Percentiles rank a stretch among this genome's conserved stretches.
Evolutionary conservation across 35 echinoderm and acorn worm species (phyloP).

Genomic region (Ophiothrix spiculata): DNA sequence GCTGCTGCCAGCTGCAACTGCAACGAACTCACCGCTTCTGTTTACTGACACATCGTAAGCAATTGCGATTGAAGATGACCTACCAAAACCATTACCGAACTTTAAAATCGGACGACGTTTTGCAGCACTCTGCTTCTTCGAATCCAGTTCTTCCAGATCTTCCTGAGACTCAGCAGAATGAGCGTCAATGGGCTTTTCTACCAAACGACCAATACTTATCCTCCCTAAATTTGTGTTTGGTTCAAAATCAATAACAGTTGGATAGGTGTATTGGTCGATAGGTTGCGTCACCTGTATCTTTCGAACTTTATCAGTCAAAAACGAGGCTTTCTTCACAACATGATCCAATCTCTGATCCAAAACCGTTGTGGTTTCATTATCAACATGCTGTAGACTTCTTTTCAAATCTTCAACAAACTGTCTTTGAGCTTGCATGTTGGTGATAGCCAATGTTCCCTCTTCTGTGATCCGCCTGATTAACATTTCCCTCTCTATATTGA

Average conservation of each 20-base stretch:
- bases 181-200: not conserved
- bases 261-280: not conserved
- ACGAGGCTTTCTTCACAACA: not conserved
- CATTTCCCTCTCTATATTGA: not conserved
- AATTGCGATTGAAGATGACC: not conserved
- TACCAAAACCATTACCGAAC: not conserved
- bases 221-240: not conserved
- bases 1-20: not conserved
- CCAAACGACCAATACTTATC: not conserved
- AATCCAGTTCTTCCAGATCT: not conserved
- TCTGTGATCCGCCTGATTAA: not conserved
- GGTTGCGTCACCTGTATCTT: not conserved
- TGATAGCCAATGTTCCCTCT: not conserved
- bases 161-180: not conserved
- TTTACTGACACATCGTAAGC: not conserved
- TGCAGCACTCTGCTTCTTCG: not conserved
- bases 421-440: not conserved
- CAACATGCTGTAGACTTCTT: not conserved
- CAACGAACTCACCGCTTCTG: not conserved
- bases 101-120: not conserved
- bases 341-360: not conserved
- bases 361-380: not conserved
- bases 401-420: slow-evolving; percentile 6
- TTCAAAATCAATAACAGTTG: not conserved
- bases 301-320: not conserved